Percentiles rank a stretch among this genome's conserved stretches.
phyloP scores from a whole-genome alignment of 2,113 vertebrate genomes.

The Lepidothrix coronata region DNA sequence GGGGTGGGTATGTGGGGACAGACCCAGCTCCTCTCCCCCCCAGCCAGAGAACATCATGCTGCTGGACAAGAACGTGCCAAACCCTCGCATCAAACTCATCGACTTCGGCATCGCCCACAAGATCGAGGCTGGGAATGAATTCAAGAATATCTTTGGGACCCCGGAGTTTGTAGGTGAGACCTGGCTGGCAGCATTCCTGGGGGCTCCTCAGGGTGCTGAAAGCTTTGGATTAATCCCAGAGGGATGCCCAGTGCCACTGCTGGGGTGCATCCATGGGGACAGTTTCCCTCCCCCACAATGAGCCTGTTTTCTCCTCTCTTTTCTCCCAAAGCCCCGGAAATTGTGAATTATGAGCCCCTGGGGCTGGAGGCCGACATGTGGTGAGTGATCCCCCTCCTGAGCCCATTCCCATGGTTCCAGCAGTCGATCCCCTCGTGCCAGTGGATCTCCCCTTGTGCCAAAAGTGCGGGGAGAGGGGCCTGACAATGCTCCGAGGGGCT shows the following conservation, averaged over 20 bases:
- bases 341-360: constrained; percentile 96
- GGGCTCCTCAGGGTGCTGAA: background rate
- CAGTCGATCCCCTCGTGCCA: accelerated
- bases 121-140: constrained; percentile 94
- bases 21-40: accelerated
- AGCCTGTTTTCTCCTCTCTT: background rate
- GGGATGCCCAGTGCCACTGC: background rate
- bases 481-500: accelerated
- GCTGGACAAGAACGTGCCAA: constrained; percentile 91
- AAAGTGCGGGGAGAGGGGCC: background rate
- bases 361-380: constrained; percentile 98
- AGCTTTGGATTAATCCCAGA: background rate
- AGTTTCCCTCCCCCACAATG: background rate
- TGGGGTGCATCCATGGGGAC: background rate
- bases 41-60: constrained; percentile 99
- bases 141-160: constrained; percentile 98
- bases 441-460: background rate
- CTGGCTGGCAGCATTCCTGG: accelerated
- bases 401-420: background rate
- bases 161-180: constrained; percentile 94
- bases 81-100: constrained; percentile 94
- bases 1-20: accelerated
- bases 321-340: constrained; percentile 87
- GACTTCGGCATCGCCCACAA: constrained; percentile 97
- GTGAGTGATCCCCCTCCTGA: constrained; percentile 72